Evolutionary conservation across 2,113 vertebrate genomes (phyloP).

Genomic region (Hyla sarda): DNA sequence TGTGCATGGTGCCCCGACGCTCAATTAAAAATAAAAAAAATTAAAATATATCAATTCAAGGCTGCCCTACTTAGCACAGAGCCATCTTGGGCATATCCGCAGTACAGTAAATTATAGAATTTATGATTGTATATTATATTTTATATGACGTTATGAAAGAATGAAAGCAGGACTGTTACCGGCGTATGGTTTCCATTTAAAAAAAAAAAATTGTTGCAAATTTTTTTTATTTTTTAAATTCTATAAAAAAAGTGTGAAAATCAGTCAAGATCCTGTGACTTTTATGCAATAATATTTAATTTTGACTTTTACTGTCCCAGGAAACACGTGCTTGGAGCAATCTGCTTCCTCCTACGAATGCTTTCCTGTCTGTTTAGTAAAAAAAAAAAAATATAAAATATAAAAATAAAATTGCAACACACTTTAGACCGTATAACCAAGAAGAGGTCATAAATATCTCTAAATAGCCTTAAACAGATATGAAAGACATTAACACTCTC

Average conservation of each 20-base stretch:
- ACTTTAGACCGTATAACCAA: conserved; percentile 78
- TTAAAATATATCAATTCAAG: background rate
- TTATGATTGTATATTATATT: background rate
- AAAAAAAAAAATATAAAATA: conserved; percentile 65
- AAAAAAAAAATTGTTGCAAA: background rate
- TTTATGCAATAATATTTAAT: conserved; percentile 65
- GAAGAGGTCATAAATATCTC: conserved; percentile 83
- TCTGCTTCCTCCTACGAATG: conserved; percentile 78
- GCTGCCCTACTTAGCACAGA: conserved; percentile 11
- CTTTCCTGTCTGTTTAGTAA: conserved; percentile 76
- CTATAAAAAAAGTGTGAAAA: background rate
- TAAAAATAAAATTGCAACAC: conserved; percentile 73
- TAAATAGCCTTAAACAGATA: conserved; percentile 81
- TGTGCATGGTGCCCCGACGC: background rate
- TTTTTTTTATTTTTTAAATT: background rate
- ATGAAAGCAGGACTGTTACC: background rate
- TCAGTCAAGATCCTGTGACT: background rate
- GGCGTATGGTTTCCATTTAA: background rate
- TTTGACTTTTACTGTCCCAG: conserved; percentile 80
- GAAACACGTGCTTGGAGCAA: conserved; percentile 81
- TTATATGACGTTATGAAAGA: conserved; percentile 8
- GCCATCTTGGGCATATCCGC: background rate
- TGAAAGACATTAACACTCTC: conserved; percentile 79
- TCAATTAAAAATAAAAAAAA: conserved; percentile 20
- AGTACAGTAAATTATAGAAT: conserved; percentile 9